phyloP scores from a whole-genome alignment of 2,113 vertebrate genomes.

The Anser brachyrhynchus region DNA sequence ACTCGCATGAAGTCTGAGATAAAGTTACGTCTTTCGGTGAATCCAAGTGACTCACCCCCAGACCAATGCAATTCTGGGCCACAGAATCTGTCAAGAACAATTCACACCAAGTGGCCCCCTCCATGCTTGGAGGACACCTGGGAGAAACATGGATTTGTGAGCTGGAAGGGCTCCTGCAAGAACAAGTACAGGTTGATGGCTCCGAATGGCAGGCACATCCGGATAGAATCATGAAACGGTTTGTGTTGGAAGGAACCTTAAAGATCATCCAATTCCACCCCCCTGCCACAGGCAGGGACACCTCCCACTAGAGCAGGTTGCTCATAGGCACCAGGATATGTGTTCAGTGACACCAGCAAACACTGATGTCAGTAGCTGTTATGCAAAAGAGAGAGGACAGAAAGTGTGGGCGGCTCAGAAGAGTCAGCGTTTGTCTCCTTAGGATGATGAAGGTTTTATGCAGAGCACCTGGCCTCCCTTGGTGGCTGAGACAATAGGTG shows the following conservation, averaged over 20 bases:
- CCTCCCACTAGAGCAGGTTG: too few species aligned
- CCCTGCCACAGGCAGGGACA: too few species aligned
- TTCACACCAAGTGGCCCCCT: not conserved
- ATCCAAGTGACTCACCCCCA: not conserved
- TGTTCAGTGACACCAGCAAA: not conserved
- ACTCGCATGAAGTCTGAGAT: not conserved
- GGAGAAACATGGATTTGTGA: not conserved
- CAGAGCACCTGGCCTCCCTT: not conserved
- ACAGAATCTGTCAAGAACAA: not conserved
- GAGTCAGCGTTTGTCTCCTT: not conserved
- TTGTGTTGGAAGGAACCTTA: too few species aligned
- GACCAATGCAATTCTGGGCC: not conserved
- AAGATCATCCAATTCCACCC: too few species aligned
- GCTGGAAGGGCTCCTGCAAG: not conserved
- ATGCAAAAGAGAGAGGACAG: not conserved
- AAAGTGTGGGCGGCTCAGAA: not conserved
- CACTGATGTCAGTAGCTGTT: not conserved
- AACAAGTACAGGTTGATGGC: not conserved
- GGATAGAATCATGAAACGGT: not conserved
- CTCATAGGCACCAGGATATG: too few species aligned
- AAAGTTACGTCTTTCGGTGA: not conserved
- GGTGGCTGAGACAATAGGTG: not conserved
- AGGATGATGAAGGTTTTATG: not conserved
- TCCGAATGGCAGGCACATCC: not conserved
- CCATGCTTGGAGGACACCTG: not conserved